Percentiles rank a stretch among this genome's conserved stretches.
Evolutionary conservation across 2,888 invertebrate species (phyloP).

Genomic region (Rambutsinella grinnellia): DNA sequence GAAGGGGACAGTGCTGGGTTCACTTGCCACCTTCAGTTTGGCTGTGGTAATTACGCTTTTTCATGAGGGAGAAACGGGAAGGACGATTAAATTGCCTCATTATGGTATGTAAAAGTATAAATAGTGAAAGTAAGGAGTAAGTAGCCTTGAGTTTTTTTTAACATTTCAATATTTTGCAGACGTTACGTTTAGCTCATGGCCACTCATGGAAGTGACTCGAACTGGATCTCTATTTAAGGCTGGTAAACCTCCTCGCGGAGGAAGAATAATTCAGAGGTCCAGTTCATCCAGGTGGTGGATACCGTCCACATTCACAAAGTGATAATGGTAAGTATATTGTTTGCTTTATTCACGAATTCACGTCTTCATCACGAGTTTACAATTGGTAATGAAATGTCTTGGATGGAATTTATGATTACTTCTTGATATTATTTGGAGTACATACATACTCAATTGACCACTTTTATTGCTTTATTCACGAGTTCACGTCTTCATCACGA

Average conservation of each 20-base stretch:
- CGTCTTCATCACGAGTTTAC: no score
- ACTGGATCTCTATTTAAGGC: not conserved
- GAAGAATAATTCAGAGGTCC: not conserved
- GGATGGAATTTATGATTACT: no score
- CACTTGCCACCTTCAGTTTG: constrained; percentile 7
- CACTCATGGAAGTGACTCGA: constrained; percentile 50
- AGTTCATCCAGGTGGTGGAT: not conserved
- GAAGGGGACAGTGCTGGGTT: constrained; percentile 25
- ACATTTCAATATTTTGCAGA: constrained; percentile 14
- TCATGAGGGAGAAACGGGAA: constrained; percentile 19
- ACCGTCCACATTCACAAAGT: no score
- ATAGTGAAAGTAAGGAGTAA: not conserved
- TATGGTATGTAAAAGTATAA: constrained; percentile 29
- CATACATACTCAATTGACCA: no score
- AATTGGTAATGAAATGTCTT: no score
- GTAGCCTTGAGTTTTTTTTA: not conserved
- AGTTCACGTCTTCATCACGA: no score
- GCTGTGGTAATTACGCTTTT: constrained; percentile 8
- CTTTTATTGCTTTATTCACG: no score
- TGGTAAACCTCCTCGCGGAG: not conserved
- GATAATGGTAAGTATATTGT: no score
- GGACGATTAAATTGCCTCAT: constrained; percentile 35
- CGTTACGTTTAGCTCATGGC: constrained; percentile 51
- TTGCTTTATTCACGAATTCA: no score
- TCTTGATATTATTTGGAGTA: no score